Base-by-base conservation (phyloP, 1,140 invertebrate species). In the Ostrea denselamellosa region DNA sequence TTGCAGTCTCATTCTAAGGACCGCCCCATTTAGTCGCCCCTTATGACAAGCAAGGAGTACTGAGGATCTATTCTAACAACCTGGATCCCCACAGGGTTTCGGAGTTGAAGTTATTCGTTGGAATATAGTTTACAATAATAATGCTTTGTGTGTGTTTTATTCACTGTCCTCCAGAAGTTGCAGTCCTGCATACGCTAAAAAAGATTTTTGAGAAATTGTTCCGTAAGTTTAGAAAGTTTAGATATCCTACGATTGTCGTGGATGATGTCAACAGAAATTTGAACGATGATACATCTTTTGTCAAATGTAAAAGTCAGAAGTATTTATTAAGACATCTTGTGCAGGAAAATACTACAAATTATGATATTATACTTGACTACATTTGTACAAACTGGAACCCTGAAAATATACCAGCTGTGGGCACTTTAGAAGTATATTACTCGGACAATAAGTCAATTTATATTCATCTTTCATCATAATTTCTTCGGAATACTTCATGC, bases 381-480 rank as follows among this genome's bases (percentile, higher is more conserved):
- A 89, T 89, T 22, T 89, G 85, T 85, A 77, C 54, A 83, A 89
- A 58, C 54, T 28, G 84, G 17, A 44, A n/a, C 17, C 19, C n/a
- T 19, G 25, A 58, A n/a, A n/a, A 84, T 51, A 53, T 86, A 56
- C 4, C 58, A 14, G 28, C 8, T 4, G 84, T 19, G 53, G 88
- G 85, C 0, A 85, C 65, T 58, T 65, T 89, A 19, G 88, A 89
- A 87, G 77, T 82, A 58, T 89, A 86, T 28, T 87, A 87, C 44
- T 89, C 88, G 56, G 82, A 89, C 65, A 85, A 86, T 77, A 86
- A 89, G 34, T 85, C 81, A 51, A 85, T 87, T 77, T 86, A 52
- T 71, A 28, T 71, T 44, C 10, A 53, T 77, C 68, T 77, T 58
- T 58, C 65, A 8, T n/a, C 10, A 28, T 68, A n/a, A 68, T 0